Conservation (phyloP, 2,888 invertebrate genomes). For the Rhagonycha lutea region DNA sequence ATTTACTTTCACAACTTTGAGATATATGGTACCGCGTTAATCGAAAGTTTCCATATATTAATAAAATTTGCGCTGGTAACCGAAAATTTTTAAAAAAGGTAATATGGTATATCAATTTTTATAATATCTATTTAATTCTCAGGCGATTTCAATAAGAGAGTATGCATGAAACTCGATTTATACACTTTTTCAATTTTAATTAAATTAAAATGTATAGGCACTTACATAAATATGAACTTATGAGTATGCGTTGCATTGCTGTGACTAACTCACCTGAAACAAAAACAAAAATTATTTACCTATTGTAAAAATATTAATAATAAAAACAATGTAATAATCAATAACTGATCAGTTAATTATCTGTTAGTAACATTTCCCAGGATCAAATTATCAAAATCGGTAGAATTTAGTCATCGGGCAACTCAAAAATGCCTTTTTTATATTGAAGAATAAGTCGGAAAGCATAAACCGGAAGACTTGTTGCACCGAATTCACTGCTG, state of each 20-base stretch:
- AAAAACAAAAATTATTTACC: not conserved
- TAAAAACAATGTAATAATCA: not conserved
- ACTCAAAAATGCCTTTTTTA: too few species aligned
- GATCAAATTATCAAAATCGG: too few species aligned
- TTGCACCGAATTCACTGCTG: too few species aligned
- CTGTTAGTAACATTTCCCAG: not conserved
- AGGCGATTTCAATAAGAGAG: not conserved
- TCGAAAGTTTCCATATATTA: constrained; percentile 2
- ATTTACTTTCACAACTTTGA: not conserved
- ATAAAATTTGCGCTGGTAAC: not conserved
- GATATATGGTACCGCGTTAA: not conserved
- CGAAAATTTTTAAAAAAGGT: not conserved
- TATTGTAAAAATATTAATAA: not conserved
- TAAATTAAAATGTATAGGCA: not conserved
- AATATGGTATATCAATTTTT: not conserved
- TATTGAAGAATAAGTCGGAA: too few species aligned
- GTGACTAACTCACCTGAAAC: constrained; percentile 1
- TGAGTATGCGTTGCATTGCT: not conserved
- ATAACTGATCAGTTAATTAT: not conserved
- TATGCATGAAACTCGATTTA: not conserved
- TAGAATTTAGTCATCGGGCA: too few species aligned
- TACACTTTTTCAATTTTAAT: not conserved
- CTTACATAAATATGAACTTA: not conserved
- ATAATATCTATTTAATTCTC: not conserved
- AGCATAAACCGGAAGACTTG: too few species aligned